phyloP scores from a whole-genome alignment of 2,797 vertebrate species.

The Manis javanica region DNA sequence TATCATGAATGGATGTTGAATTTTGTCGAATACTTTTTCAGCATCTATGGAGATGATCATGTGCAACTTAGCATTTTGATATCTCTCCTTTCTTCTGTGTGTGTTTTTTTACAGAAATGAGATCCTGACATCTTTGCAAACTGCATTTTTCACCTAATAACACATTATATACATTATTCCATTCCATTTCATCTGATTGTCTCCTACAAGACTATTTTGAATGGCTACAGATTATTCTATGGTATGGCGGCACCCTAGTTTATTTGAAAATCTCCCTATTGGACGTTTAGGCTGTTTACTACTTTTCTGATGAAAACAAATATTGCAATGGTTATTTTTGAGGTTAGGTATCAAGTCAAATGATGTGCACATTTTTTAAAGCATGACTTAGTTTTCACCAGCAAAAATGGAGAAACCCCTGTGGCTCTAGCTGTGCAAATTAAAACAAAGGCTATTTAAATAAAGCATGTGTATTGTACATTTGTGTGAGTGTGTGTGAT shows the following conservation, averaged over 20 bases:
- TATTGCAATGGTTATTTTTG: not conserved
- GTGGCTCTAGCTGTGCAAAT: not conserved
- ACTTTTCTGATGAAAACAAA: not conserved
- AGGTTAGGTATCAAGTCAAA: not conserved
- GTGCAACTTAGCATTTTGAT: not conserved
- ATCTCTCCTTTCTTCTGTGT: not conserved
- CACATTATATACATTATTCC: not conserved
- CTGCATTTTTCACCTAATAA: not conserved
- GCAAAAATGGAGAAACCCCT: not conserved
- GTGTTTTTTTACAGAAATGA: not conserved
- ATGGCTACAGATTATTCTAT: not conserved
- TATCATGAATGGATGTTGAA: no score
- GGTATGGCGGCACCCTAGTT: not conserved
- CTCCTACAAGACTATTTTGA: not conserved
- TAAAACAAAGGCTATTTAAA: slow-evolving; percentile 12
- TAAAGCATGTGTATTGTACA: not conserved
- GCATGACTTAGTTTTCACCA: not conserved
- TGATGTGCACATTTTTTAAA: not conserved
- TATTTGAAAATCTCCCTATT: not conserved
- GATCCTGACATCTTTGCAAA: not conserved
- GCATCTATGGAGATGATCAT: no score
- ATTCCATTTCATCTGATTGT: not conserved
- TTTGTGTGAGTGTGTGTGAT: not conserved
- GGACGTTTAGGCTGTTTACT: not conserved
- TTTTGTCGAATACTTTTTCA: no score